Conservation (phyloP, 1,140 invertebrate species). For the Drosophila willistoni region DNA sequence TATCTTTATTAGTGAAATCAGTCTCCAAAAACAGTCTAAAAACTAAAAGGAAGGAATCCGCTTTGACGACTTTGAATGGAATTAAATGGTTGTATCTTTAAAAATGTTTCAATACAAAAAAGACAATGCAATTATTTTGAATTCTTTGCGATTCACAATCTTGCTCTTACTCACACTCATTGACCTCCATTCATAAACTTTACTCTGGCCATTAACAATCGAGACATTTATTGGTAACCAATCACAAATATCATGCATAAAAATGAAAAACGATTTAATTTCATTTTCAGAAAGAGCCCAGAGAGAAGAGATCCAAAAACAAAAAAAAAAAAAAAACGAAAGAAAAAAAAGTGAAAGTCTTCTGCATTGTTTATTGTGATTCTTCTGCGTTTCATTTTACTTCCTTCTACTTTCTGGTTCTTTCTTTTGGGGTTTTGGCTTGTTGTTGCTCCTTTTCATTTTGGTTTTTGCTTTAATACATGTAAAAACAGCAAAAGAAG, state of each 20-base stretch:
- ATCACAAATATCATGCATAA: slow-evolving; percentile 39
- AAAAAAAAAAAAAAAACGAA: neutral
- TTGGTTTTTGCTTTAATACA: slow-evolving; percentile 10
- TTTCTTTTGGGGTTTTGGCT: neutral
- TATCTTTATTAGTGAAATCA: too few relatives aligned
- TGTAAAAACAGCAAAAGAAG: slow-evolving; percentile 7
- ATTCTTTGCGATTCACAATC: neutral
- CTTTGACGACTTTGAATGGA: neutral
- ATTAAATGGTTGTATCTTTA: neutral
- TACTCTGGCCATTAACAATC: slow-evolving; percentile 9
- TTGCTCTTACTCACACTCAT: slow-evolving; percentile 5
- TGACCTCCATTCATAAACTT: slow-evolving; percentile 14
- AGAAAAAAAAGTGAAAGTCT: slow-evolving; percentile 66
- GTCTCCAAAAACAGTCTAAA: too few relatives aligned
- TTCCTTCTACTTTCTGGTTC: neutral
- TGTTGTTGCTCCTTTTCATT: neutral
- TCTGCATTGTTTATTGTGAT: slow-evolving; percentile 71
- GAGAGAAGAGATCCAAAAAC: neutral
- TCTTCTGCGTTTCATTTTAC: slow-evolving; percentile 14
- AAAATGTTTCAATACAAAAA: neutral
- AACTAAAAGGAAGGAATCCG: too few relatives aligned
- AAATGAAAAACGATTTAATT: slow-evolving; percentile 80
- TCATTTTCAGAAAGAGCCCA: slow-evolving; percentile 53
- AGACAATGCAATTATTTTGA: slow-evolving; percentile 7
- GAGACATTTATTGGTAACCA: slow-evolving; percentile 27